Evolutionary conservation across 2,113 vertebrate genomes (phyloP).

Genomic region (Capra hircus): DNA sequence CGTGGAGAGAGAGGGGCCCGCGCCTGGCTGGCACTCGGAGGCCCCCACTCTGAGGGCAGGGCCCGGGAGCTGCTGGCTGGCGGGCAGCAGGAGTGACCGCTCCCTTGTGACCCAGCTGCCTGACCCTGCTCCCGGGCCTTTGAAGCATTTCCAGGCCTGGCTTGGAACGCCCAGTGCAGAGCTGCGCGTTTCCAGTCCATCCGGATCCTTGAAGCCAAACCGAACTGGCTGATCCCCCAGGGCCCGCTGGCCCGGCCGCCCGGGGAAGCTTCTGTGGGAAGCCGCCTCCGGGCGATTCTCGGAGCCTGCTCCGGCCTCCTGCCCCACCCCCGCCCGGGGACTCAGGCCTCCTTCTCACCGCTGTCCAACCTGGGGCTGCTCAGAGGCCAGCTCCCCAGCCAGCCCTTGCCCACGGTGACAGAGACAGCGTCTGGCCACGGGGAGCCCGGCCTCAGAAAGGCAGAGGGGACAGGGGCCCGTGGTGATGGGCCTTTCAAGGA

Average conservation of each 20-base stretch:
- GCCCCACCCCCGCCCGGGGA: background rate
- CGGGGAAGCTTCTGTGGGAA: conserved; percentile 13
- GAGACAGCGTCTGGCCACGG: fast-evolving
- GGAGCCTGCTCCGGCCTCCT: background rate
- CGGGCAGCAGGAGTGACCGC: fast-evolving
- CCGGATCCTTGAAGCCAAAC: background rate
- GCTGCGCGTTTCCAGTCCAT: conserved; percentile 52
- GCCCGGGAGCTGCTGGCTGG: background rate
- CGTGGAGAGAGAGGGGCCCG: background rate
- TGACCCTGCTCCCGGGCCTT: background rate
- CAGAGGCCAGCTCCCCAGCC: background rate
- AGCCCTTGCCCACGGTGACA: fast-evolving
- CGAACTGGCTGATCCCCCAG: background rate
- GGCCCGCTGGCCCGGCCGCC: background rate
- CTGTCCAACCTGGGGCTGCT: background rate
- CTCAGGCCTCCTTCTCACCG: background rate
- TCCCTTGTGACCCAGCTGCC: background rate
- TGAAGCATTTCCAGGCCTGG: background rate
- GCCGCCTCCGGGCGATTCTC: background rate
- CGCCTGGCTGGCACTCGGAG: fast-evolving
- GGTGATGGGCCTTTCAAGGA: background rate
- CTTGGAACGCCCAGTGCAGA: background rate
- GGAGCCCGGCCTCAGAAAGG: background rate
- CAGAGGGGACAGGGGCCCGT: fast-evolving
- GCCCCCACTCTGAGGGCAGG: background rate